These are phyloP conservation scores for Chromis chromis DNA, from an alignment of 2,797 vertebrate species.

Conservation along the genomic window DNA sequence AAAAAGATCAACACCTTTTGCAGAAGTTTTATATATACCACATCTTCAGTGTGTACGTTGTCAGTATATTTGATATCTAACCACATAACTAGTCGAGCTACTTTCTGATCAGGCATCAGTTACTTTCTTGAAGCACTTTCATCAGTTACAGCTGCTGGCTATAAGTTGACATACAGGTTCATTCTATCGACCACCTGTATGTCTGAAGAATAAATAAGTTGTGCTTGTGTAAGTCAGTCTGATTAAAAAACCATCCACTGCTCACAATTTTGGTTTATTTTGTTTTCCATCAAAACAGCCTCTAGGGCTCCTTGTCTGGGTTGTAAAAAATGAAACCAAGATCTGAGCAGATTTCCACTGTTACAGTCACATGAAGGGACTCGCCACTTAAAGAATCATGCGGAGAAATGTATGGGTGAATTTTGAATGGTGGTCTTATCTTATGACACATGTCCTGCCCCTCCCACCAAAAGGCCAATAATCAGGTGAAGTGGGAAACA, in stretches of 20 bases:
- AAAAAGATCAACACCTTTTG: background rate
- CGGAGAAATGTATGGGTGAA: too few species aligned
- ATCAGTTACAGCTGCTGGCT: background rate
- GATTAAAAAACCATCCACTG: background rate
- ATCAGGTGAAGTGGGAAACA: too few species aligned
- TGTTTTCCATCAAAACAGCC: slow-evolving; percentile 7
- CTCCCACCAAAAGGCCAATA: too few species aligned
- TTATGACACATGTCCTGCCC: too few species aligned
- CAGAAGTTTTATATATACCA: background rate
- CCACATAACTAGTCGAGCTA: too few species aligned
- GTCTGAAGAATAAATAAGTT: too few species aligned
- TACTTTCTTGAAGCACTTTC: slow-evolving; percentile 1
- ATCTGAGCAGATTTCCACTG: background rate
- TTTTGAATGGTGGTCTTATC: too few species aligned
- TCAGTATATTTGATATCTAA: background rate
- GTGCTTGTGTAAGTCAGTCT: too few species aligned
- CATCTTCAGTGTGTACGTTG: background rate
- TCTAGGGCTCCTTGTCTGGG: slow-evolving; percentile 10
- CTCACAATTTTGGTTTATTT: slow-evolving; percentile 5
- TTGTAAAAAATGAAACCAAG: slow-evolving; percentile 10
- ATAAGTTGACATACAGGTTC: too few species aligned
- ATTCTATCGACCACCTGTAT: too few species aligned
- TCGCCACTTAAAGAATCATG: too few species aligned
- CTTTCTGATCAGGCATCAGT: too few species aligned
- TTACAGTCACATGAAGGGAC: background rate